Percentiles rank a stretch among this genome's conserved stretches.
Conservation (phyloP, 2,797 vertebrate species). For the Anguilla obscura region DNA sequence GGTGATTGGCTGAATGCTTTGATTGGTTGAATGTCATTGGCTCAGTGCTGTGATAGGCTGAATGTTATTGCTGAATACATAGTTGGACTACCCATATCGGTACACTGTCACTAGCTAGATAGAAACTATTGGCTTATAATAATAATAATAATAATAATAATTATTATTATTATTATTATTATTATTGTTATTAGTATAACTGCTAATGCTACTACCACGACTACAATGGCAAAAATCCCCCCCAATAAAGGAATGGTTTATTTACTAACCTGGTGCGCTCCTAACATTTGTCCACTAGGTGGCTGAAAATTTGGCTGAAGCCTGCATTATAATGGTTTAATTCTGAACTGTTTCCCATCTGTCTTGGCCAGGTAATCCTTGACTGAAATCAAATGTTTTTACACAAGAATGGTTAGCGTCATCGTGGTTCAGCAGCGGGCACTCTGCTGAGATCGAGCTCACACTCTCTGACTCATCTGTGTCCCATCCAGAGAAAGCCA, state of each 20-base stretch:
- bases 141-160: constrained; percentile 27
- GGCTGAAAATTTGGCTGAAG: not conserved
- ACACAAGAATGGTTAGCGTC: not conserved
- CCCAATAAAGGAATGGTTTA: not conserved
- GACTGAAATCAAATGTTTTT: not conserved
- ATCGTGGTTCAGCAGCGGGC: not conserved
- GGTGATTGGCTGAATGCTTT: too few relatives aligned
- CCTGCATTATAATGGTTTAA: not conserved
- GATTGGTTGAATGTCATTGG: too few relatives aligned
- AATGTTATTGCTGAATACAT: too few relatives aligned
- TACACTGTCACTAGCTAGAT: too few relatives aligned
- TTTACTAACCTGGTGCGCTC: not conserved
- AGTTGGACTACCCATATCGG: too few relatives aligned
- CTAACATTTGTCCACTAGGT: not conserved
- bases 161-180: too few relatives aligned
- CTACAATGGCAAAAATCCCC: not conserved
- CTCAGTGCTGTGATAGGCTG: too few relatives aligned
- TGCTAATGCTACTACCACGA: not conserved
- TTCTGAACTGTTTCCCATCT: not conserved
- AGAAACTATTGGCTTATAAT: too few relatives aligned
- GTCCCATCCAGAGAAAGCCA: not conserved
- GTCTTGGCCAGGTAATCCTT: not conserved
- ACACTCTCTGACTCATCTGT: not conserved
- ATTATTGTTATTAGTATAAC: not conserved
- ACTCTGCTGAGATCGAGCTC: not conserved